Evolutionary conservation across 35 echinoderm and acorn worm species (phyloP), one percentile per base, ranked within the genome.

Genomic region (Apostichopus californicus): DNA sequence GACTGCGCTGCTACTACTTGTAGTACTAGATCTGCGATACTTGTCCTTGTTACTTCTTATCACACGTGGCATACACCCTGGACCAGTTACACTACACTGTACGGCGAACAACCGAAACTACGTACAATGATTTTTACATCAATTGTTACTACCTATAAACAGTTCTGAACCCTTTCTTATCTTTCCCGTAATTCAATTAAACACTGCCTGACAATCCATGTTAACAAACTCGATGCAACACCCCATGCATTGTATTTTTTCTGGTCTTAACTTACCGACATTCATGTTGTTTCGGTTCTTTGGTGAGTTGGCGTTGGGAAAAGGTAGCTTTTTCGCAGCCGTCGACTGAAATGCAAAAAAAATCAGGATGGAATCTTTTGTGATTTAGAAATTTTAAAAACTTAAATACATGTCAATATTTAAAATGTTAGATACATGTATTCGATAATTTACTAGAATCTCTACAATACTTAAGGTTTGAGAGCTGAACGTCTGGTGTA

Each of bases 261-360:
- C 5, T 20, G 71, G 71, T 75, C 71, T 18, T 20, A 22, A 75
- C 71, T 75, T 75, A 75, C 71, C 71, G 71, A 75, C 71, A 75
- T 75, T 75, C 71, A 75, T 75, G 17, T 75, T 75, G 15, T 20
- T 75, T 6, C n/a, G 13, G 71, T 14, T 18, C 12, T 75, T 75
- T n/a, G 71, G 71, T 75, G 71, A 75, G 71, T 75, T 75, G 71
- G 71, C 71, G 71, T 75, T 20, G 21, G 71, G 71, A 18, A 75
- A 75, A 75, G 71, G 6, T 75, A 75, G 71, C 2, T 20, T 75
- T 75, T n/a, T 75, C 6, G 14, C 71, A 75, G 71, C 17, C 15
- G 71, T 75, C 7, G 21, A 75, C 71, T 75, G 5, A 75, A 75
- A 75, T 75, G 71, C 6, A 75, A 22, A 75, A 75, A 73, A 6